A percentile compares a stretch with the other conserved stretches of the same genome.
Evolutionary conservation across 37 sponge, comb jelly and placozoan species (phyloP).

Genomic region (Dysidea cf. avara): DNA sequence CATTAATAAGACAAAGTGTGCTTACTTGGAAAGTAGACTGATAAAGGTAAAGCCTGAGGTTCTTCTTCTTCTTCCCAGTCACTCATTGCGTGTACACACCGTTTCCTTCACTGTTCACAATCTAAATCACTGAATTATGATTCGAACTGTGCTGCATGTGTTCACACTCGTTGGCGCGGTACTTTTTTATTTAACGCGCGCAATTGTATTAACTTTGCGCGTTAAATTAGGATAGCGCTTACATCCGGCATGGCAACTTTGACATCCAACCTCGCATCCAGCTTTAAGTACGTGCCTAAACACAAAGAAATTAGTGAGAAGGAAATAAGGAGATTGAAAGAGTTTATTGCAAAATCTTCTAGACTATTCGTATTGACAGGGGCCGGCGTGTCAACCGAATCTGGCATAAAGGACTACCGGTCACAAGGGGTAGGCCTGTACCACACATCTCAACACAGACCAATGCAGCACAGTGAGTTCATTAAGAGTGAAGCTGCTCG

Average conservation of each 20-base stretch:
- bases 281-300: slow-evolving; percentile 25
- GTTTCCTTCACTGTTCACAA: too few relatives aligned
- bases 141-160: too few relatives aligned
- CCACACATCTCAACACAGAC: slow-evolving; percentile 73
- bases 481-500: slow-evolving; percentile 54
- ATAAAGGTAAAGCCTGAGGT: not conserved
- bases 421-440: slow-evolving; percentile 95
- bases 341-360: slow-evolving; percentile 49
- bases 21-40: not conserved
- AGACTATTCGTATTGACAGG: slow-evolving; percentile 88
- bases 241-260: too few relatives aligned
- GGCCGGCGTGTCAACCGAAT: slow-evolving; percentile 95
- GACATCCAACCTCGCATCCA: too few relatives aligned
- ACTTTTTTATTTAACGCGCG: too few relatives aligned
- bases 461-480: slow-evolving; percentile 81
- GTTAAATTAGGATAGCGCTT: too few relatives aligned
- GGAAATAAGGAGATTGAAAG: slow-evolving; percentile 40
- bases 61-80: slow-evolving; percentile 6
- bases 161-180: too few relatives aligned
- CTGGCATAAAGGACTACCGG: slow-evolving; percentile 95
- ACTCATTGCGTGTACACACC: not conserved
- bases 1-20: too few relatives aligned
- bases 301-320: slow-evolving; percentile 6
- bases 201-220: too few relatives aligned
- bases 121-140: too few relatives aligned